Percentiles rank a stretch among this genome's conserved stretches.
These are phyloP conservation scores for Drosophila micromelanica DNA, from an alignment of 1,140 invertebrate species.

Conservation along the genomic window DNA sequence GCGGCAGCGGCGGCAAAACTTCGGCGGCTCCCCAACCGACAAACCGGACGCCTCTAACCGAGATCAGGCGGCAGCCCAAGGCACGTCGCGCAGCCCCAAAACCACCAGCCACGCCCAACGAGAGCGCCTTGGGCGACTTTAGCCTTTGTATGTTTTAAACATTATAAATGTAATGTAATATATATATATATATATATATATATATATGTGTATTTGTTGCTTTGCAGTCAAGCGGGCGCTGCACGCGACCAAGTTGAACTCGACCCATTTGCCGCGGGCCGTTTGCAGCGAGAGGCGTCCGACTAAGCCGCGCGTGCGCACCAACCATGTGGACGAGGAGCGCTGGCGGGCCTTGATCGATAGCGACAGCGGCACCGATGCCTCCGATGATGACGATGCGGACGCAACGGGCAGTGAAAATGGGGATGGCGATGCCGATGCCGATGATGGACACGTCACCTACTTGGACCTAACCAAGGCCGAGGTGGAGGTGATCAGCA, in stretches of 20 bases:
- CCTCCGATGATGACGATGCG: slow-evolving; percentile 41
- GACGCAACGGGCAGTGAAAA: slow-evolving; percentile 3
- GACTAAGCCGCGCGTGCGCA: slow-evolving; percentile 29
- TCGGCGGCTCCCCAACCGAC: not conserved
- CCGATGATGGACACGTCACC: slow-evolving; percentile 37
- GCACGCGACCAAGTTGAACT: slow-evolving; percentile 64
- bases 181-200: too few species aligned
- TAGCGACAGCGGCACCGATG: slow-evolving; percentile 59
- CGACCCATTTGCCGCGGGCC: slow-evolving; percentile 52
- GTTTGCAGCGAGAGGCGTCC: slow-evolving; percentile 32
- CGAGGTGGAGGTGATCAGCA: slow-evolving; percentile 59
- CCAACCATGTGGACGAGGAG: slow-evolving; percentile 47
- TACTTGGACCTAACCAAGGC: slow-evolving; percentile 72
- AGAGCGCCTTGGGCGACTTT: slow-evolving; percentile 70
- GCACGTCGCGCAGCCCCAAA: not conserved
- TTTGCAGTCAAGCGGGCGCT: slow-evolving; percentile 59
- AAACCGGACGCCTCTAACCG: slow-evolving; percentile 23
- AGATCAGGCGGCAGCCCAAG: slow-evolving; percentile 26
- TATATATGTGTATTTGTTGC: too few species aligned
- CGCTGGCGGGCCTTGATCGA: slow-evolving; percentile 70
- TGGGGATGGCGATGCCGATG: not conserved
- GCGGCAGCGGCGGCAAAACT: slow-evolving; percentile 47
- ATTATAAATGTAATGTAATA: too few species aligned
- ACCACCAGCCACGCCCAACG: slow-evolving; percentile 18
- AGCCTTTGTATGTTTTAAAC: slow-evolving; percentile 61